A percentile compares a stretch with the other conserved stretches of the same genome.
Evolutionary conservation across 2,797 vertebrate genomes (phyloP).

Genomic region (Sorex maritimensis): DNA sequence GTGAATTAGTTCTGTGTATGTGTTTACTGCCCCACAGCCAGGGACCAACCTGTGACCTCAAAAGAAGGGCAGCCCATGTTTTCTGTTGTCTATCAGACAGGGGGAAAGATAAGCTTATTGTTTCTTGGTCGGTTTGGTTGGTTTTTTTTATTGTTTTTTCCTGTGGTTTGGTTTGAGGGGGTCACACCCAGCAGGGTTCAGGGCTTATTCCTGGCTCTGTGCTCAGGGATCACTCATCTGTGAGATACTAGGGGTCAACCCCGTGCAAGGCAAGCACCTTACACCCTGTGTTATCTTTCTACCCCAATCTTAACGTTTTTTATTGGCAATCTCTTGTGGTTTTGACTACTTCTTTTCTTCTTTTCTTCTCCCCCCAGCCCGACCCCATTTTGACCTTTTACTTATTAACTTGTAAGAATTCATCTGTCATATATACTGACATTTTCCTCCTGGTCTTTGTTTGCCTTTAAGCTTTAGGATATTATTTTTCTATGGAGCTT

Average conservation of each 20-base stretch:
- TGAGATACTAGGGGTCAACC: too few relatives aligned
- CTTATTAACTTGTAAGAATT: conserved; percentile 53
- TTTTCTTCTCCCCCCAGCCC: not conserved
- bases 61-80: accelerated
- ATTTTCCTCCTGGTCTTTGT: conserved; percentile 37
- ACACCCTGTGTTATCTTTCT: too few relatives aligned
- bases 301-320: too few relatives aligned
- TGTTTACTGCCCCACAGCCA: not conserved
- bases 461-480: conserved; percentile 44
- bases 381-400: conserved; percentile 44
- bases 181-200: too few relatives aligned
- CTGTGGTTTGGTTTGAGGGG: too few relatives aligned
- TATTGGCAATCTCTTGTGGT: too few relatives aligned
- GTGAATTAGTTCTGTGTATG: not conserved
- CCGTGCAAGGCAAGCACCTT: too few relatives aligned
- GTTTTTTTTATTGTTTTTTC: too few relatives aligned
- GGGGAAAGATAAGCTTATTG: not conserved
- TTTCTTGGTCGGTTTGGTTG: not conserved
- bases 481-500: conserved; percentile 41
- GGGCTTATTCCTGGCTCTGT: too few relatives aligned
- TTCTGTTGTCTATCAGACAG: not conserved
- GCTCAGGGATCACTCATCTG: too few relatives aligned
- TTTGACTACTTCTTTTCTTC: not conserved
- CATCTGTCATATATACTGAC: conserved; percentile 24
- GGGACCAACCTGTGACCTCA: not conserved